These are phyloP conservation scores for Monodelphis domestica DNA, from an alignment of 2,797 vertebrate species.

Conservation along the genomic window DNA sequence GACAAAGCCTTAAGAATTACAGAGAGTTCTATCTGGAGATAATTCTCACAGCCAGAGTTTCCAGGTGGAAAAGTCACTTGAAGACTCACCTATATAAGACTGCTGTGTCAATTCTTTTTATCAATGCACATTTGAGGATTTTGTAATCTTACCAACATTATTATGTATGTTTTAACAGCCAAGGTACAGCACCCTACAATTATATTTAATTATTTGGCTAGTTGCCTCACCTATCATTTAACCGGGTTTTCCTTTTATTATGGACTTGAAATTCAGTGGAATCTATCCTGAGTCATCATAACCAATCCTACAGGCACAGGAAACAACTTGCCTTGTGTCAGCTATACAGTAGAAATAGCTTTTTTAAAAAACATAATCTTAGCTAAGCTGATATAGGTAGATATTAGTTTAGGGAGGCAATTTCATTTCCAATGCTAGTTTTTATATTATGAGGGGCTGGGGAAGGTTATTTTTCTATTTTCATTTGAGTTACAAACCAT, in stretches of 20 bases:
- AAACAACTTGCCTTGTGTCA: constrained; percentile 45
- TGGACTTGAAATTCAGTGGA: neutral
- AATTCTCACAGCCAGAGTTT: neutral
- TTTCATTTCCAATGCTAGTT: constrained; percentile 42
- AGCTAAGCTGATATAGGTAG: constrained; percentile 41
- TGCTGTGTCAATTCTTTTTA: constrained; percentile 6
- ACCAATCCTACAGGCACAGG: neutral
- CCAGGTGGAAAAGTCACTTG: neutral
- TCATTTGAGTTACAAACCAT: neutral
- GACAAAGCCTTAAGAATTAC: neutral
- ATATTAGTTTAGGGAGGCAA: constrained; percentile 40
- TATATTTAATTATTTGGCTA: constrained; percentile 1
- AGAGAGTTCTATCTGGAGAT: neutral
- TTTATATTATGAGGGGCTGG: neutral
- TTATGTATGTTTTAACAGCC: neutral
- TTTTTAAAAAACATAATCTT: constrained; percentile 39
- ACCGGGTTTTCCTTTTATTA: neutral
- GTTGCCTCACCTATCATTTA: neutral
- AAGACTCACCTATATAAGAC: neutral
- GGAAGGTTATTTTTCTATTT: neutral
- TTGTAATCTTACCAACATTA: neutral
- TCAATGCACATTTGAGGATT: neutral
- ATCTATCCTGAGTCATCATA: constrained; percentile 2
- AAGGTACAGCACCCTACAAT: constrained; percentile 1
- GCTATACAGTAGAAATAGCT: constrained; percentile 27